Conservation (phyloP, 2,888 invertebrate genomes). For the Empis livida region DNA sequence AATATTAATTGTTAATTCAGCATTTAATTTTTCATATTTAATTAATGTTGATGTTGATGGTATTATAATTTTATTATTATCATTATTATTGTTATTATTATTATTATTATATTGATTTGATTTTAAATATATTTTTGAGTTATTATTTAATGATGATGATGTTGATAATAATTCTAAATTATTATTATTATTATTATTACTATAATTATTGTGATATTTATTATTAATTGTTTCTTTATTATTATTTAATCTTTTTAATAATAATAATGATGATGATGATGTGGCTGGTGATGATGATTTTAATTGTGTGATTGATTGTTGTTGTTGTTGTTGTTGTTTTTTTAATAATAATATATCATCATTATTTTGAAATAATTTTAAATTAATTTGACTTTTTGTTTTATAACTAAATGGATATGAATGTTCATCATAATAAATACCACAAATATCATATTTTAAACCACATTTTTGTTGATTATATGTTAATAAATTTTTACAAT, state of each 20-base stretch:
- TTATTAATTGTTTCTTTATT: no score
- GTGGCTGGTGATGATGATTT: no score
- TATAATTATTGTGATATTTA: neutral
- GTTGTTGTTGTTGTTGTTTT: no score
- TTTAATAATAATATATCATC: no score
- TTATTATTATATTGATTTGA: neutral
- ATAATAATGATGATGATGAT: neutral
- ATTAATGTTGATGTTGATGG: neutral
- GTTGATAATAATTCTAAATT: no score
- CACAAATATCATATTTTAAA: conserved; percentile 45
- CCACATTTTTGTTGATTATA: conserved; percentile 44
- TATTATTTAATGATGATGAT: no score
- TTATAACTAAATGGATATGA: conserved; percentile 78
- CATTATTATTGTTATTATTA: neutral
- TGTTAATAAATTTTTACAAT: conserved; percentile 39
- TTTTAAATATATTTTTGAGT: neutral
- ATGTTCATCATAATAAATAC: conserved; percentile 60
- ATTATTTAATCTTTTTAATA: neutral
- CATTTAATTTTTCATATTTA: neutral
- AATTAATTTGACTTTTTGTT: conserved; percentile 67
- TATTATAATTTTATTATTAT: neutral
- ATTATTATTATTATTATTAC: neutral
- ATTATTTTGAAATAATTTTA: conserved; percentile 37
- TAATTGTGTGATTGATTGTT: neutral
- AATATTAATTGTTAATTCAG: neutral